Evolutionary conservation across 2,113 vertebrate genomes (phyloP).

Genomic region (Zosterops borbonicus): DNA sequence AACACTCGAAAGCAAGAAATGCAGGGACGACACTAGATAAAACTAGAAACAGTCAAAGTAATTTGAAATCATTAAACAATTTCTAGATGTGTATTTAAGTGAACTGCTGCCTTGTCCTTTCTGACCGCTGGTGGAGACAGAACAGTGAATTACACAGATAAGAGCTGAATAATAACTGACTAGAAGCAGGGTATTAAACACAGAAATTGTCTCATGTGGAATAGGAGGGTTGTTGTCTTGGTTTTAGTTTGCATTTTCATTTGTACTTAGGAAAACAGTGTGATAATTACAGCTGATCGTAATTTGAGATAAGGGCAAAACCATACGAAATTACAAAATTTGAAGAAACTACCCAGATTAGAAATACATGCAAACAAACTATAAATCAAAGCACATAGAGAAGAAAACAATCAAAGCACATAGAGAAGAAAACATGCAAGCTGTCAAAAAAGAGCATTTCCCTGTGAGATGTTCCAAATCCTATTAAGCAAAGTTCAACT

Average conservation of each 20-base stretch:
- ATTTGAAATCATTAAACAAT: background rate
- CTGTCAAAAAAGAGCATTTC: background rate
- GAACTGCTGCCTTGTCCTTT: background rate
- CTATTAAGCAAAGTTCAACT: background rate
- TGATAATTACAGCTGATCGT: background rate
- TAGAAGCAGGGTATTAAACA: background rate
- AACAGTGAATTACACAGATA: background rate
- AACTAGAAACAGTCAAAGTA: background rate
- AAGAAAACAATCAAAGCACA: background rate
- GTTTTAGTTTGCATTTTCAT: constrained; percentile 2
- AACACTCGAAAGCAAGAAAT: no score
- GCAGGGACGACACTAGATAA: background rate
- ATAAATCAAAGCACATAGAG: background rate
- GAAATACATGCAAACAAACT: background rate
- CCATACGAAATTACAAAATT: background rate
- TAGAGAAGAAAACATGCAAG: background rate
- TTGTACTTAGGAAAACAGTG: background rate
- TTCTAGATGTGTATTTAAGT: background rate
- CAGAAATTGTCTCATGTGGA: background rate
- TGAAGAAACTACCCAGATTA: background rate
- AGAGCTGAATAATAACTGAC: background rate
- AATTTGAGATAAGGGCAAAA: constrained; percentile 2
- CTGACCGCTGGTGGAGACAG: background rate
- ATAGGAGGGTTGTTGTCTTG: background rate
- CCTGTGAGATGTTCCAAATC: background rate